phyloP scores from a whole-genome alignment of 2,888 invertebrate genomes.

The Melanotus villosus region DNA sequence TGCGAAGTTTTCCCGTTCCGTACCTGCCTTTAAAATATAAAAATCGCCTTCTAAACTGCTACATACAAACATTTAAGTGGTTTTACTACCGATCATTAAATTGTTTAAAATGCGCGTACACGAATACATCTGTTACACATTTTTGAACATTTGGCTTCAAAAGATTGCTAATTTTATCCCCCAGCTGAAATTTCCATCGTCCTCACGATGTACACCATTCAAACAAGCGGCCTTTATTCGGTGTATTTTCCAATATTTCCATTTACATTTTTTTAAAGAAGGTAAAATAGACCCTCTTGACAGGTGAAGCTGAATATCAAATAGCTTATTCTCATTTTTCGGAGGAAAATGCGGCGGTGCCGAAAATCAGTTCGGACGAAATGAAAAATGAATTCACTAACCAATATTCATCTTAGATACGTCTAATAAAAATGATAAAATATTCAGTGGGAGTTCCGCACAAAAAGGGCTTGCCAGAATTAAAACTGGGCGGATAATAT shows the following conservation, averaged over 20 bases:
- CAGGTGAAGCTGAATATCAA: conserved; percentile 15
- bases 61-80: neutral
- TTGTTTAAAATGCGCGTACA: neutral
- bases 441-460: neutral
- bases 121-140: neutral
- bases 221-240: neutral
- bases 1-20: neutral
- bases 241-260: neutral
- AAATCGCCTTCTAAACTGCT: neutral
- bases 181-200: neutral
- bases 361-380: conserved; percentile 2
- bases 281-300: conserved; percentile 1
- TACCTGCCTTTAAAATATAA: neutral
- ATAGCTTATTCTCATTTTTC: conserved; percentile 5
- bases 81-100: conserved; percentile 15
- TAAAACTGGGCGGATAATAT: neutral
- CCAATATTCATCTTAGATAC: conserved; percentile 1
- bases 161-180: conserved; percentile 9
- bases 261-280: neutral
- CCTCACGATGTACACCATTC: neutral
- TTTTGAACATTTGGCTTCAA: conserved; percentile 1
- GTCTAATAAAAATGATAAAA: conserved; percentile 15
- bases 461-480: neutral
- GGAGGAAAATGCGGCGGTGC: neutral
- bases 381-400: conserved; percentile 7